Evolutionary conservation across 1,140 invertebrate genomes (phyloP).

Genomic region (Drosophila teissieri): DNA sequence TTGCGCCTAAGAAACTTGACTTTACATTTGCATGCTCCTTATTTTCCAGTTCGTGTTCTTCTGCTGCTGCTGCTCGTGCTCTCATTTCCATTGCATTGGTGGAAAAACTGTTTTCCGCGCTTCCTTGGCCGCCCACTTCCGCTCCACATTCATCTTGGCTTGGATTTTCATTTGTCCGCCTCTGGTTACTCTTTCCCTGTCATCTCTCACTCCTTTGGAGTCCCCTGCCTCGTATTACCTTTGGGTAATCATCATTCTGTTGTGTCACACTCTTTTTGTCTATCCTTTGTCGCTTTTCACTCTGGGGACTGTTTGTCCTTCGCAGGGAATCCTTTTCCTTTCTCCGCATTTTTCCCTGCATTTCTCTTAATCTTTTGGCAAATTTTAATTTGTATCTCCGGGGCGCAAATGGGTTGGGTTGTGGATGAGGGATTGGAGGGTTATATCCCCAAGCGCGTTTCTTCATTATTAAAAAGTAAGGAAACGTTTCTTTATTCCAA

Average conservation of each 20-base stretch:
- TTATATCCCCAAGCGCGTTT: slow-evolving; percentile 30
- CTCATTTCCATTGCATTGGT: slow-evolving; percentile 36
- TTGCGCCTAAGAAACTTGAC: slow-evolving; percentile 51
- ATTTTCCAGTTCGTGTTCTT: slow-evolving; percentile 35
- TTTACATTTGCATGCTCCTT: slow-evolving; percentile 74
- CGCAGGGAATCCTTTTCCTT: slow-evolving; percentile 27
- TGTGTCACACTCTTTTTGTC: slow-evolving; percentile 35
- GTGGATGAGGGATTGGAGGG: slow-evolving; percentile 6
- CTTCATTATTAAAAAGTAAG: slow-evolving; percentile 1
- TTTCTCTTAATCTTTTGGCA: slow-evolving; percentile 41
- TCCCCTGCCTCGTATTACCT: slow-evolving; percentile 51
- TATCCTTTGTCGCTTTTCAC: slow-evolving; percentile 12
- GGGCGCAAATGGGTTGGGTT: not conserved
- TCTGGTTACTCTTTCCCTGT: slow-evolving; percentile 27
- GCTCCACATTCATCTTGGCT: slow-evolving; percentile 72
- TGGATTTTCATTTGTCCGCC: slow-evolving; percentile 77
- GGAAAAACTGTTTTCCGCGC: slow-evolving; percentile 32
- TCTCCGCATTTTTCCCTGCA: not conserved
- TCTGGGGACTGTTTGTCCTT: slow-evolving; percentile 19
- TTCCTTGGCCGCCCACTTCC: slow-evolving; percentile 61
- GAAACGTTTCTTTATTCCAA: slow-evolving; percentile 13
- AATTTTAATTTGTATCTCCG: slow-evolving; percentile 58
- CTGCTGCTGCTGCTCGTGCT: slow-evolving; percentile 16
- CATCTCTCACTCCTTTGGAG: slow-evolving; percentile 8
- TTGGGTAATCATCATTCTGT: slow-evolving; percentile 72